Base-by-base conservation (phyloP, 2,888 invertebrate species). In the Lasioglossum calceatum region DNA sequence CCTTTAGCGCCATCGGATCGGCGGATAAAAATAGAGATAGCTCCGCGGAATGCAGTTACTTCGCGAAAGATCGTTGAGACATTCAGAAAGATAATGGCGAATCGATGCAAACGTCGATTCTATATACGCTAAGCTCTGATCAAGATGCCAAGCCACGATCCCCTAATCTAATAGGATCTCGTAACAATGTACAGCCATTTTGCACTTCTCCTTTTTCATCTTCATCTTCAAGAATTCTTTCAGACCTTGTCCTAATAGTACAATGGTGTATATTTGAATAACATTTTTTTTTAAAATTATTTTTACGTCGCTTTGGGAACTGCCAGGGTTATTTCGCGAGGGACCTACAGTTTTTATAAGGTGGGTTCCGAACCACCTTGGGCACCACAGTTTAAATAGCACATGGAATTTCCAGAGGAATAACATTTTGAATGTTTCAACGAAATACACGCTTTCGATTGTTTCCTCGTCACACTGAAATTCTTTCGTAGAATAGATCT, bases 61-160 rank as follows among this genome's bases (percentile, higher is more conserved):
- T 39, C 2, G 23, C 1, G 23, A 10, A 42, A 70, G 42, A 42
- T 10, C 12, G 36, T n/a, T 23, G 42, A 12, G n/a, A 39, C 23
- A 42, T 42, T 42, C 16, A 77, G 58, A 61, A 67, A 27, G 61
- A 50, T n/a, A 39, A n/a, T 32, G n/a, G 47, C 76, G 82, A 79
- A 74, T 79, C 42, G 23, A 36, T n/a, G 58, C 16, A 39, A 32
- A 14, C 36, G 54, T 61, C n/a, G 47, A 64, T n/a, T 54, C 39
- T 12, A 39, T 39, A 39, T 8, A 8, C 61, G 8, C 61, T 23
- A 16, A 23, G 32, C 19, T 16, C 36, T 19, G 32, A 19, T 23
- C 23, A 12, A 64, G 32, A 61, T 12, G 58, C 14, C 12, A 27
- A 27, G 2, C 64, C 64, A 64, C 32, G 64, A 14, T 64, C 64